Evolutionary conservation across 2,113 vertebrate species (phyloP).

Genomic region (Seriola dumerili): DNA sequence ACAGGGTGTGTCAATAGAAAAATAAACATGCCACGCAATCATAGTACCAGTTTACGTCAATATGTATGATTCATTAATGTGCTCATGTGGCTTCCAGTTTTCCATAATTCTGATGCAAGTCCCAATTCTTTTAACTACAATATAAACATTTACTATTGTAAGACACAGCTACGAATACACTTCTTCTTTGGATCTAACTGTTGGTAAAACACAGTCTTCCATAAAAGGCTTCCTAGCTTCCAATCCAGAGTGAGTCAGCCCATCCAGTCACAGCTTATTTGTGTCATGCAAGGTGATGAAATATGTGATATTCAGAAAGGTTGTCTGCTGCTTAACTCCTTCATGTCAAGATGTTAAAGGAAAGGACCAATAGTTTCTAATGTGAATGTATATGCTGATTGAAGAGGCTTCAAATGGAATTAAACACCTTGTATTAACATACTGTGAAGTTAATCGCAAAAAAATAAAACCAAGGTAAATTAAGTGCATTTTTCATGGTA

Average conservation of each 20-base stretch:
- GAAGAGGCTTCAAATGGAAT: background rate
- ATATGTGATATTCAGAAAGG: background rate
- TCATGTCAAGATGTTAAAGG: background rate
- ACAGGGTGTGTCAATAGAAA: background rate
- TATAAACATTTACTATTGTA: background rate
- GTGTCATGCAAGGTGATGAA: background rate
- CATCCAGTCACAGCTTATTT: background rate
- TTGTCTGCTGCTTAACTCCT: background rate
- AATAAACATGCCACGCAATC: background rate
- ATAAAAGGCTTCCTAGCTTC: background rate
- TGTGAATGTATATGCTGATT: background rate
- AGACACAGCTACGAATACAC: background rate
- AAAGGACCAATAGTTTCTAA: background rate
- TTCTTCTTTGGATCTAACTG: background rate
- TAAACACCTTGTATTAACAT: background rate
- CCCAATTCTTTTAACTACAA: background rate
- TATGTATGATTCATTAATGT: background rate
- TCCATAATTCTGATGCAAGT: background rate
- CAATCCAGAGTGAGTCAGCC: background rate
- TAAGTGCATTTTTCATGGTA: fast-evolving
- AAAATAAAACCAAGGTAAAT: background rate
- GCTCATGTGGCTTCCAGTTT: background rate
- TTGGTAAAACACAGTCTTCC: background rate
- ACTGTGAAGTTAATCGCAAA: too few species aligned
- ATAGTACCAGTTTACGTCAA: background rate